Evolutionary conservation across 2,113 vertebrate species (phyloP).

Genomic region (Saccopteryx leptura): DNA sequence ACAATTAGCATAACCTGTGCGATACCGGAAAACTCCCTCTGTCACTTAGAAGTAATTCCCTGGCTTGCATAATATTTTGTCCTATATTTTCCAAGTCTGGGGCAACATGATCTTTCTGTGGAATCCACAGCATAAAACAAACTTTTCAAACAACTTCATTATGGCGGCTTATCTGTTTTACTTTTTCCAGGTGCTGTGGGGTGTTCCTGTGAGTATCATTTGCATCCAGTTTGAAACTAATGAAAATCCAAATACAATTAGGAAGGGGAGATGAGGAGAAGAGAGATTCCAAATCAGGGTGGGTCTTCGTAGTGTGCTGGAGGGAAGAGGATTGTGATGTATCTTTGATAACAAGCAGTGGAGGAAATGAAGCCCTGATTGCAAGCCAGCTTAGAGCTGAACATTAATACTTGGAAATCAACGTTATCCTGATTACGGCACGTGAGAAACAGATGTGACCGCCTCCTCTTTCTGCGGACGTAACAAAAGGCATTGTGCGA

Average conservation of each 20-base stretch:
- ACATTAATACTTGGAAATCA: slow-evolving; percentile 10
- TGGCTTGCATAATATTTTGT: slow-evolving; percentile 59
- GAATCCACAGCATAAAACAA: slow-evolving; percentile 67
- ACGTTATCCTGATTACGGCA: slow-evolving; percentile 42
- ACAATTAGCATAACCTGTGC: slow-evolving; percentile 11
- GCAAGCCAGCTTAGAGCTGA: slow-evolving; percentile 19
- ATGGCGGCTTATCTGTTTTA: slow-evolving; percentile 28
- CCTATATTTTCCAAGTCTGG: slow-evolving; percentile 47
- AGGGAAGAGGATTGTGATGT: not conserved
- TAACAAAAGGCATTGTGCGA: not conserved
- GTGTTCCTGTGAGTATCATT: slow-evolving; percentile 34
- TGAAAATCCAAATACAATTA: slow-evolving; percentile 61
- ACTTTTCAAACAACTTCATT: slow-evolving; percentile 39
- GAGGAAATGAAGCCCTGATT: slow-evolving; percentile 64
- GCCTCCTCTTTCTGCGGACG: not conserved
- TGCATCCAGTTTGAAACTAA: slow-evolving; percentile 56
- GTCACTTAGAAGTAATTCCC: slow-evolving; percentile 63
- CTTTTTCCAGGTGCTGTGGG: not conserved
- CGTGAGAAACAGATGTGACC: slow-evolving; percentile 59
- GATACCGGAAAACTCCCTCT: slow-evolving; percentile 34
- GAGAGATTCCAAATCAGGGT: not conserved
- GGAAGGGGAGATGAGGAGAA: not conserved
- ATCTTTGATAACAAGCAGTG: not conserved
- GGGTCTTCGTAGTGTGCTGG: slow-evolving; percentile 14
- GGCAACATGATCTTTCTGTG: slow-evolving; percentile 49